A percentile compares a stretch with the other conserved stretches of the same genome.
Conservation (phyloP, 1,140 invertebrate genomes). For the Pseudomyrmex concolor region DNA sequence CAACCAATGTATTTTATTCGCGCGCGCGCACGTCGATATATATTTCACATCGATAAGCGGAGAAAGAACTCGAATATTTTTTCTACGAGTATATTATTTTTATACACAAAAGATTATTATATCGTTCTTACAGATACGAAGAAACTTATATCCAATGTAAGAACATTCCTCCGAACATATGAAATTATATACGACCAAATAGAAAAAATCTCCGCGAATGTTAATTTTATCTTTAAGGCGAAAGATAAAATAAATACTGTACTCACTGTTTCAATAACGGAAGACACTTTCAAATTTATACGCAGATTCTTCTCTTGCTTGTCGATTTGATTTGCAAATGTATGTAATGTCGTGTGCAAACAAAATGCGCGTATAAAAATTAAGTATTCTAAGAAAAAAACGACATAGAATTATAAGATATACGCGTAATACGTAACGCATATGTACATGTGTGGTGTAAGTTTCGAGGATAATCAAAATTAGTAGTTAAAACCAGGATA, state of each 20-base stretch:
- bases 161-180: not conserved
- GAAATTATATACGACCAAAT: not conserved
- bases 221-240: not conserved
- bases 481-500: conserved; percentile 58
- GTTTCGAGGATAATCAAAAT: conserved; percentile 69
- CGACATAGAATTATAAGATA: conserved; percentile 54
- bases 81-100: conserved; percentile 28
- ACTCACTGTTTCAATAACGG: not conserved
- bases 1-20: conserved; percentile 61
- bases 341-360: conserved; percentile 29
- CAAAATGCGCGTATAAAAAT: conserved; percentile 50
- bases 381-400: conserved; percentile 60
- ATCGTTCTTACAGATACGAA: no score
- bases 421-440: conserved; percentile 67
- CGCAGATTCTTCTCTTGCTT: not conserved
- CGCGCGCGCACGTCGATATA: conserved; percentile 37
- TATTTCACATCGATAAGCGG: conserved; percentile 24
- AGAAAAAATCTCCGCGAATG: not conserved
- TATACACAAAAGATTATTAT: not conserved
- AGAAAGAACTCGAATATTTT: not conserved
- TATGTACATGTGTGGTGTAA: conserved; percentile 52
- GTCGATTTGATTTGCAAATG: not conserved
- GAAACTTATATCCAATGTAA: not conserved
- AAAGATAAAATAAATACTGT: not conserved
- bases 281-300: not conserved